A percentile compares a stretch with the other conserved stretches of the same genome.
Conservation (phyloP, 1,140 invertebrate genomes). For the Scaptomyza hsui region DNA sequence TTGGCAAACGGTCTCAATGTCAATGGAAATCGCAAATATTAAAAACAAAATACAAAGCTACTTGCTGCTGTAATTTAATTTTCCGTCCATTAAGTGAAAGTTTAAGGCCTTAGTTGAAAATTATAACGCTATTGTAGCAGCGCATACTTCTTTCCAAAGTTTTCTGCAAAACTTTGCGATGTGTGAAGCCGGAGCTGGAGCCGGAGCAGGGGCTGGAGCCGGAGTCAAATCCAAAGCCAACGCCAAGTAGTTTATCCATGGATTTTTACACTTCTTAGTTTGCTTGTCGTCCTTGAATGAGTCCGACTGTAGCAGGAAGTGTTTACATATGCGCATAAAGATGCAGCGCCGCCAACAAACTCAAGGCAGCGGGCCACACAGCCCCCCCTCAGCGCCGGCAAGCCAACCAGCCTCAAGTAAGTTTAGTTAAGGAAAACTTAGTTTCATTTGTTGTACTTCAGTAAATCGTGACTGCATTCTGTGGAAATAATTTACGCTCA, state of each 20-base stretch:
- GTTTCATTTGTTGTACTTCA: slow-evolving; percentile 58
- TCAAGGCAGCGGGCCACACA: neutral
- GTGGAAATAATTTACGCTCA: slow-evolving; percentile 66
- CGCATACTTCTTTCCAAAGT: slow-evolving; percentile 31
- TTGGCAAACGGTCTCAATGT: slow-evolving; percentile 13
- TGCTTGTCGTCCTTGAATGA: slow-evolving; percentile 24
- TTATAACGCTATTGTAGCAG: slow-evolving; percentile 65
- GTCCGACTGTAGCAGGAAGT: slow-evolving; percentile 54
- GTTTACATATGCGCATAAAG: slow-evolving; percentile 79
- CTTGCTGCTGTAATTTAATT: slow-evolving; percentile 45
- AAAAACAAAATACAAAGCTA: too few species aligned
- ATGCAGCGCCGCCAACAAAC: slow-evolving; percentile 34
- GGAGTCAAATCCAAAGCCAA: slow-evolving; percentile 17
- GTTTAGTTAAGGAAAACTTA: slow-evolving; percentile 55
- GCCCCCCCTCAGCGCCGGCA: neutral
- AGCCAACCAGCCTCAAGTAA: slow-evolving; percentile 10
- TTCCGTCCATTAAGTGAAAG: slow-evolving; percentile 54
- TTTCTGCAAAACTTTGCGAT: slow-evolving; percentile 37
- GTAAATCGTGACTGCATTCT: slow-evolving; percentile 58
- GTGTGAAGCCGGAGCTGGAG: slow-evolving; percentile 15
- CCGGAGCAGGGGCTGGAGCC: too few species aligned
- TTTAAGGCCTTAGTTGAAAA: slow-evolving; percentile 59
- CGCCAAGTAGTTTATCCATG: slow-evolving; percentile 60
- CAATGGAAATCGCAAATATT: slow-evolving; percentile 19
- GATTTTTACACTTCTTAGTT: slow-evolving; percentile 66